phyloP scores from a whole-genome alignment of 2,797 vertebrate species.

The Capromys pilorides region DNA sequence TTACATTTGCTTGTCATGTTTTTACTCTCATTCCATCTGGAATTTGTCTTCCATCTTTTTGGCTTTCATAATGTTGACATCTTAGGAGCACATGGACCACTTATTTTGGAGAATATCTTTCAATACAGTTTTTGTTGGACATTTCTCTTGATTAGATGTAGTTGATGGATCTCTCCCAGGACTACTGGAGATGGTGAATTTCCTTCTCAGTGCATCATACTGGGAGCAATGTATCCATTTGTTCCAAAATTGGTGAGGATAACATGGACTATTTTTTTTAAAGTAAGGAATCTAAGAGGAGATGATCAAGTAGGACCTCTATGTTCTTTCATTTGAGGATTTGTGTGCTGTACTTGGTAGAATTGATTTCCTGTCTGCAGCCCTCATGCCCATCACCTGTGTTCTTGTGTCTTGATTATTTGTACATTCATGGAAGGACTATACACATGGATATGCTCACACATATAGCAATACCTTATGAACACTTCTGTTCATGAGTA shows the following conservation, averaged over 20 bases:
- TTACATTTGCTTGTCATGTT: neutral
- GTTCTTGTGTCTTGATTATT: neutral
- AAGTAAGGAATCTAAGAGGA: neutral
- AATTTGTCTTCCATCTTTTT: constrained; percentile 5
- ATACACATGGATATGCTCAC: neutral
- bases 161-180: neutral
- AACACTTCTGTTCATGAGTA: neutral
- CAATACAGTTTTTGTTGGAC: neutral
- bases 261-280: neutral
- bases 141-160: neutral
- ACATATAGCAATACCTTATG: neutral
- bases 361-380: neutral
- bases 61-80: neutral
- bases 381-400: neutral
- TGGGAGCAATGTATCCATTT: neutral
- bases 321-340: neutral
- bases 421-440: neutral
- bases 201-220: neutral
- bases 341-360: neutral
- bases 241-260: neutral
- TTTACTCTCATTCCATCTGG: neutral
- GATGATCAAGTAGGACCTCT: neutral
- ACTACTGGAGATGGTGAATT: neutral
- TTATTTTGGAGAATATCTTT: constrained; percentile 32
- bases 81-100: neutral